These are phyloP conservation scores for Lydus trimaculatus DNA, from an alignment of 2,888 invertebrate genomes.

Conservation along the genomic window DNA sequence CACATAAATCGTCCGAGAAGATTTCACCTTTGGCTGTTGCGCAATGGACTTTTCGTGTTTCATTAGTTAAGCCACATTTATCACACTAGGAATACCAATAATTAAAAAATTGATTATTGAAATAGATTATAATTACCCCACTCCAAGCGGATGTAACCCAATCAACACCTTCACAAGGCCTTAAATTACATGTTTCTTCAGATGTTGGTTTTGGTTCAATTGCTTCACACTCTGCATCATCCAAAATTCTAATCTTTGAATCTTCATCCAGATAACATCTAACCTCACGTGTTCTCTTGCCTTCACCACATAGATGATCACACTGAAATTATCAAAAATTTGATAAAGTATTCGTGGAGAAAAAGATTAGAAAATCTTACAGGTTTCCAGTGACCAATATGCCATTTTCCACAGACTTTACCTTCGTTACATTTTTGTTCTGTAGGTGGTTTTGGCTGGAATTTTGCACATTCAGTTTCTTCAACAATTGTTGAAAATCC, in stretches of 20 bases:
- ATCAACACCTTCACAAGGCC: slow-evolving; percentile 90
- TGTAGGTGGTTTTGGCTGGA: slow-evolving; percentile 74
- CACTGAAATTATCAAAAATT: slow-evolving; percentile 66
- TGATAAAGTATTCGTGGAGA: not conserved
- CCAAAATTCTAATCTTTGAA: slow-evolving; percentile 71
- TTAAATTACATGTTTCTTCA: slow-evolving; percentile 74
- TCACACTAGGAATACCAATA: slow-evolving; percentile 69
- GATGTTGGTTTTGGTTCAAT: slow-evolving; percentile 73
- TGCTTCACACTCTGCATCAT: slow-evolving; percentile 69
- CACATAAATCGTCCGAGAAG: slow-evolving; percentile 74
- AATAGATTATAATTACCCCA: slow-evolving; percentile 68
- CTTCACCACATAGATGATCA: slow-evolving; percentile 89
- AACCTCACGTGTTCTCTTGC: slow-evolving; percentile 80
- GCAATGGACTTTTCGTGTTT: slow-evolving; percentile 78
- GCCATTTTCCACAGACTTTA: slow-evolving; percentile 85
- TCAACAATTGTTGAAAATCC: slow-evolving; percentile 76
- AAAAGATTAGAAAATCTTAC: slow-evolving; percentile 63
- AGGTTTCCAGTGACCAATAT: slow-evolving; percentile 88
- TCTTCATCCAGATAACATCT: slow-evolving; percentile 76
- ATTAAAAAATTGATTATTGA: not conserved
- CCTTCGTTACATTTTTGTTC: slow-evolving; percentile 79
- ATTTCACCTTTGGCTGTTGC: slow-evolving; percentile 73
- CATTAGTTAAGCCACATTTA: slow-evolving; percentile 75
- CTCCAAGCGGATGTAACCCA: slow-evolving; percentile 90
- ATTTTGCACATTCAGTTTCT: slow-evolving; percentile 75